phyloP scores from a whole-genome alignment of 2,797 vertebrate genomes.

The Atherinosoma microstoma region DNA sequence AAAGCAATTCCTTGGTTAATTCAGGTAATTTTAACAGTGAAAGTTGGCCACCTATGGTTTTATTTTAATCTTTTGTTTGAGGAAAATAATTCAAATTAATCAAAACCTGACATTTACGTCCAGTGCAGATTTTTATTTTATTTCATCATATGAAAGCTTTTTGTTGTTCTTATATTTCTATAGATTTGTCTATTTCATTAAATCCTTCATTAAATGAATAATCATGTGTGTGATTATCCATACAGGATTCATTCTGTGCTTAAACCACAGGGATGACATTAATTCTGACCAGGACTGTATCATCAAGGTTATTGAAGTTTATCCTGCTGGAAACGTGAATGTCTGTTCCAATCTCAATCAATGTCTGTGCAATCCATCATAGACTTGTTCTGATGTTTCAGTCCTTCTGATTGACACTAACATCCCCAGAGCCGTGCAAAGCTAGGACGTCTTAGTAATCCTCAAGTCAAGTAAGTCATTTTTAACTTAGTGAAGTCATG shows the following conservation, averaged over 20 bases:
- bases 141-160: not conserved
- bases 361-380: not conserved
- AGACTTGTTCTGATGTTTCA: not conserved
- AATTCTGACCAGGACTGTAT: not conserved
- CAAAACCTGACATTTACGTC: not conserved
- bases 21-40: not conserved
- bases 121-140: not conserved
- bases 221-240: not conserved
- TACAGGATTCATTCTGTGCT: not conserved
- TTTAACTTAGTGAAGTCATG: not conserved
- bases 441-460: not conserved
- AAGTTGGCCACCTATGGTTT: not conserved
- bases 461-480: not conserved
- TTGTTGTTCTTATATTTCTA: not conserved
- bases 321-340: not conserved
- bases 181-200: not conserved
- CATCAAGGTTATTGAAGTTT: constrained; percentile 1
- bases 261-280: not conserved
- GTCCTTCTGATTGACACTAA: not conserved
- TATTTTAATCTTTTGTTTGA: not conserved
- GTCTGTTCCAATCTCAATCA: constrained; percentile 1
- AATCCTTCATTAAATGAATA: not conserved
- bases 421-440: not conserved
- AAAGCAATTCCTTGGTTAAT: not conserved
- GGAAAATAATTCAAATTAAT: not conserved